Evolutionary conservation across 2,888 invertebrate species (phyloP).

Genomic region (Bombylius major): DNA sequence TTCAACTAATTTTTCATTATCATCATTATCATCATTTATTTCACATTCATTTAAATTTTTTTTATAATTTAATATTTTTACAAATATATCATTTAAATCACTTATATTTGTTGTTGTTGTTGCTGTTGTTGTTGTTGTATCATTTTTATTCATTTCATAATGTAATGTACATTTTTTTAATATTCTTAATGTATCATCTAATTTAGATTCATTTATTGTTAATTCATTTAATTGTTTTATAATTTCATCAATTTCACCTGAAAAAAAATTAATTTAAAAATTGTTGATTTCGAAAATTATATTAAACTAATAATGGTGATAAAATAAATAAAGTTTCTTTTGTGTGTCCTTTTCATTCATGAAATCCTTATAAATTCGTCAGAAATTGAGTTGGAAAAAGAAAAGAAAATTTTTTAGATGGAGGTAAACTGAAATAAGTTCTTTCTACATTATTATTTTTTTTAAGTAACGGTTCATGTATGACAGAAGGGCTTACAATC

Average conservation of each 20-base stretch:
- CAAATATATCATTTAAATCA: constrained; percentile 30
- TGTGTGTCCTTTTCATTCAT: too few species aligned
- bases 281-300: too few species aligned
- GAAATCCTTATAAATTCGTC: too few species aligned
- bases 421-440: too few species aligned
- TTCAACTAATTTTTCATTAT: constrained; percentile 23
- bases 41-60: too few species aligned
- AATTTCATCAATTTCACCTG: constrained; percentile 35
- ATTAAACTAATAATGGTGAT: too few species aligned
- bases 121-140: constrained; percentile 20
- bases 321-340: too few species aligned
- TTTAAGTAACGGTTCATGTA: too few species aligned
- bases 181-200: constrained; percentile 24
- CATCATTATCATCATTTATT: constrained; percentile 29
- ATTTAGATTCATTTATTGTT: constrained; percentile 17
- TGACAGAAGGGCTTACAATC: too few species aligned
- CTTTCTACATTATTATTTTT: too few species aligned
- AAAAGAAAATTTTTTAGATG: too few species aligned
- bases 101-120: constrained; percentile 23
- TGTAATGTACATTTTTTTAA: constrained; percentile 20
- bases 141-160: constrained; percentile 22
- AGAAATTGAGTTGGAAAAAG: too few species aligned
- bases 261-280: background rate
- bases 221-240: constrained; percentile 31
- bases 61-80: constrained; percentile 20